Evolutionary conservation across 2,888 invertebrate genomes (phyloP), one percentile per base, ranked within the genome.

Genomic region (Anarsia innoxiella): DNA sequence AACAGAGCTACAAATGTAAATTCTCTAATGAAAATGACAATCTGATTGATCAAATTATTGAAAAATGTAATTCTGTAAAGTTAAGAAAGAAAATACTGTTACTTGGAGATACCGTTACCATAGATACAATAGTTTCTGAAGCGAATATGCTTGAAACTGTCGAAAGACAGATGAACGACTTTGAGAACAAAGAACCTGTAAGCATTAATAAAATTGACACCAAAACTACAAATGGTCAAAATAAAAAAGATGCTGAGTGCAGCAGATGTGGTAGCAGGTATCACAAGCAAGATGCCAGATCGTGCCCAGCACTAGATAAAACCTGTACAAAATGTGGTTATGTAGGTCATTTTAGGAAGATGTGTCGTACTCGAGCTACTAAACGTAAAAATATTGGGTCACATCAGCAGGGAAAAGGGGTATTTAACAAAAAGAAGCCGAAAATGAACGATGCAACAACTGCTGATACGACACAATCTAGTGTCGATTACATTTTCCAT

Each of bases 61-160:
- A 44, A 33, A 46, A 46, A 10, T 44, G 44, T 28, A 4, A 6
- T 1, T 46, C 42, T 2, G 13, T 9, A 0, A 36, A 46, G 31
- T 32, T 46, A 5, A n/a, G 42, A 2, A 47, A 46, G 23, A 49
- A 41, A 11, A 46, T 53, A 16, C 29, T 55, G 6, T 28, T 12
- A 2, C 5, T 37, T 0, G 49, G 53, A 0, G 48, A 53, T 11
- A 14, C 12, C 0, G 34, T 41, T 2, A 48, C 53, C 0, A 1
- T 53, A 1, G 45, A 47, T 1, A 40, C 47, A 27, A 41, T 49
- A 3, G 36, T 49, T 3, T 8, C 12, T 1, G 49, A 50, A 41
- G 51, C 51, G 1, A 51, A 53, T 35, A 4, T 47, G 1, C 25
- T 53, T 23, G 50, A 53, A 44, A 23, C 38, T 1, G 41, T 51